phyloP scores from a whole-genome alignment of 1,140 invertebrate species.

The Cecropterus lyciades region DNA sequence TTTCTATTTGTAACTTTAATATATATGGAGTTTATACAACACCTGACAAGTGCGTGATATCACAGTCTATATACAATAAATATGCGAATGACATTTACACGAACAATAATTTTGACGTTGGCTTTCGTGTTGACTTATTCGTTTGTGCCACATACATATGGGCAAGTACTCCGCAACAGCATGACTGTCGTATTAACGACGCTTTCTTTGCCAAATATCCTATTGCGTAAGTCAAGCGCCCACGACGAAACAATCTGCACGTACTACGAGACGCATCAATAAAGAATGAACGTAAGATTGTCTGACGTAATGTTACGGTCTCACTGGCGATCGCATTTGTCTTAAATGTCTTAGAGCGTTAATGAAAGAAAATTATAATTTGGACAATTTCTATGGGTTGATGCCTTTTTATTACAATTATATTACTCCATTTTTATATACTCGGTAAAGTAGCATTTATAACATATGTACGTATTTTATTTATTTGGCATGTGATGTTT shows the following conservation, averaged over 20 bases:
- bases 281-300: conserved; percentile 1
- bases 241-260: conserved; percentile 12
- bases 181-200: conserved; percentile 51
- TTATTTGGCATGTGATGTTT: no score
- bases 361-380: background rate
- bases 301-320: background rate
- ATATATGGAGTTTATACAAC: no score
- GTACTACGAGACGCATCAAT: conserved; percentile 7
- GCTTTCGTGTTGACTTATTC: background rate
- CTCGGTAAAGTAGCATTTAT: no score
- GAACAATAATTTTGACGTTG: conserved; percentile 12
- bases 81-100: conserved; percentile 9
- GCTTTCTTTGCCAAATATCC: conserved; percentile 65
- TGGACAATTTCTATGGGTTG: background rate
- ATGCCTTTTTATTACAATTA: background rate
- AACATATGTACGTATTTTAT: no score
- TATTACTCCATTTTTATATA: background rate
- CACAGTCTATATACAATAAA: background rate
- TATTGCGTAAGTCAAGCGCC: conserved; percentile 43
- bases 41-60: no score
- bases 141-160: background rate
- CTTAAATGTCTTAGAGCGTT: background rate
- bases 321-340: background rate
- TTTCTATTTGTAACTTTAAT: no score
- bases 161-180: conserved; percentile 34